Evolutionary conservation across 2,888 invertebrate species (phyloP).

Genomic region (Eupithecia insigniata): DNA sequence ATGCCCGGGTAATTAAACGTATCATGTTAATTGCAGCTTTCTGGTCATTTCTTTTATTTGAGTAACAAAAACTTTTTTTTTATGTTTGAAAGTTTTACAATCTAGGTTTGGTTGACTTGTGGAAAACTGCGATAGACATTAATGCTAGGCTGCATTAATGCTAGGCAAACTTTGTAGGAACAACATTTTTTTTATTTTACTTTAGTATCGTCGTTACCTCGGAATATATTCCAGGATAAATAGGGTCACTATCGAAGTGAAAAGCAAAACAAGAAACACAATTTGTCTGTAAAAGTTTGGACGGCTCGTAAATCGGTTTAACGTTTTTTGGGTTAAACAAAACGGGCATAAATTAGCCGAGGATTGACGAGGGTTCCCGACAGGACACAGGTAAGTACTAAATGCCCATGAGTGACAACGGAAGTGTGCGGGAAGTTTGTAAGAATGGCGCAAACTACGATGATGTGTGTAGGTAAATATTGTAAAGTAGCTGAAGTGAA

Average conservation of each 20-base stretch:
- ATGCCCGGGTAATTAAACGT: slow-evolving; percentile 78
- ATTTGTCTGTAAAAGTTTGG: slow-evolving; percentile 69
- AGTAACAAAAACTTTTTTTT: background rate
- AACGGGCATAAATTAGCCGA: slow-evolving; percentile 76
- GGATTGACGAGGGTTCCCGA: slow-evolving; percentile 77
- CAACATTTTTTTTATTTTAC: background rate
- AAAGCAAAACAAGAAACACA: slow-evolving; percentile 55
- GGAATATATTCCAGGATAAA: background rate
- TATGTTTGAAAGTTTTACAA: background rate
- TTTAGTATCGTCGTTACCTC: too few relatives aligned
- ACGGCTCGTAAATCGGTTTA: slow-evolving; percentile 70
- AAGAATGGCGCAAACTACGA: background rate
- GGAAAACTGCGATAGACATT: background rate
- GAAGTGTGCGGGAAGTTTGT: slow-evolving; percentile 9
- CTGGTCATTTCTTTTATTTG: slow-evolving; percentile 24
- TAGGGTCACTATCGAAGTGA: slow-evolving; percentile 24
- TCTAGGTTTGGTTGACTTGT: background rate
- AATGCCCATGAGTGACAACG: slow-evolving; percentile 38
- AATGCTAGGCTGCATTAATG: background rate
- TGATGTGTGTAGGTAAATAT: background rate
- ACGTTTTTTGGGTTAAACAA: slow-evolving; percentile 78
- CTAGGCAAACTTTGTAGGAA: background rate
- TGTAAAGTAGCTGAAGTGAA: background rate
- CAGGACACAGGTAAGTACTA: slow-evolving; percentile 54
- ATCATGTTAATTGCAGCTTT: slow-evolving; percentile 73